Conservation (phyloP, 2,888 invertebrate species). For the Prosopocoilus inquinatus region DNA sequence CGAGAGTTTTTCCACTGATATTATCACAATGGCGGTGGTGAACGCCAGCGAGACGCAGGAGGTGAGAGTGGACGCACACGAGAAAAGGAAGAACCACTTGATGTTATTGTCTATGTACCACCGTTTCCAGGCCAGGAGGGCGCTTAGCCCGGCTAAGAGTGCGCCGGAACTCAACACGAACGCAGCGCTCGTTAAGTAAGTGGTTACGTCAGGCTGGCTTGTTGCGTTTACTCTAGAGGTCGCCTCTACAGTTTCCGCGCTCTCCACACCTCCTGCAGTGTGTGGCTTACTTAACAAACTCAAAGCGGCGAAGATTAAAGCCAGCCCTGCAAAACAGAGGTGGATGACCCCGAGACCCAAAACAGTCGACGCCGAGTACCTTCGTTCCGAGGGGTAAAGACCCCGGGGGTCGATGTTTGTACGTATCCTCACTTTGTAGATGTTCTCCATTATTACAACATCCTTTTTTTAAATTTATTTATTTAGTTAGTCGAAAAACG, state of each 20-base stretch:
- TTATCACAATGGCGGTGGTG: conserved; percentile 17
- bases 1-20: conserved; percentile 5
- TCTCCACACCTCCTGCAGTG: conserved; percentile 6
- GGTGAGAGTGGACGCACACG: conserved; percentile 52
- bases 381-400: conserved; percentile 64
- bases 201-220: not conserved
- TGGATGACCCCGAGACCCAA: conserved; percentile 64
- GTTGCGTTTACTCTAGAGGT: not conserved
- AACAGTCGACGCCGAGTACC: conserved; percentile 67
- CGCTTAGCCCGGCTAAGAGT: conserved; percentile 55
- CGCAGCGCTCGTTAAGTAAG: conserved; percentile 4
- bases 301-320: conserved; percentile 58
- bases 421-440: conserved; percentile 66
- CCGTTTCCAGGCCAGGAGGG: conserved; percentile 60
- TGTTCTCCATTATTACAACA: conserved; percentile 60
- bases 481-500: no score
- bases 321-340: conserved; percentile 59
- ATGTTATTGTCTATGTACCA: conserved; percentile 70
- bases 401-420: conserved; percentile 59
- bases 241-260: conserved; percentile 9
- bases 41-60: conserved; percentile 38
- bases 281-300: conserved; percentile 40
- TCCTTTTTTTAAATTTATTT: no score
- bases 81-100: conserved; percentile 59
- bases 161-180: conserved; percentile 48